phyloP scores from a whole-genome alignment of 2,113 vertebrate species.

The Paedocypris sp. region DNA sequence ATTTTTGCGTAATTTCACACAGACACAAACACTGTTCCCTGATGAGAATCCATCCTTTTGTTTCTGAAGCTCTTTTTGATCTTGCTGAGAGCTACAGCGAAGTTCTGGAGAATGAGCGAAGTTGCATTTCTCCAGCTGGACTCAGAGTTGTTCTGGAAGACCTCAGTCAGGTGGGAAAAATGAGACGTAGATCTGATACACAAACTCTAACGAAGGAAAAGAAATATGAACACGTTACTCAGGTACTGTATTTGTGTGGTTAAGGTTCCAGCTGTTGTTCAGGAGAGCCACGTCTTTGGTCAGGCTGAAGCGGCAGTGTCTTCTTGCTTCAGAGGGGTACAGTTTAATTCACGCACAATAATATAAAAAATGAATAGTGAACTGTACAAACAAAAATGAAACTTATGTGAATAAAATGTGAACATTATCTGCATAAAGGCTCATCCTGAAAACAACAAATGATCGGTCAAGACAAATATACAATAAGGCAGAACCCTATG shows the following conservation, averaged over 20 bases:
- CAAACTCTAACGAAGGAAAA: not conserved
- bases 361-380: too few relatives aligned
- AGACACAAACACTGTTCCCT: not conserved
- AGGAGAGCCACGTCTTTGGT: slow-evolving; percentile 54
- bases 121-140: slow-evolving; percentile 51
- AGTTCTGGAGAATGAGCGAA: not conserved
- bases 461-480: too few relatives aligned
- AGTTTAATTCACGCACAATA: not conserved
- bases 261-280: slow-evolving; percentile 66
- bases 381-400: too few relatives aligned
- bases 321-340: slow-evolving; percentile 71
- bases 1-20: not conserved
- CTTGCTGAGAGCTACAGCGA: slow-evolving; percentile 46
- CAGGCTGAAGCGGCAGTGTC: slow-evolving; percentile 55
- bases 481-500: too few relatives aligned
- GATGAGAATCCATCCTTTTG: not conserved
- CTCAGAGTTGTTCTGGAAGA: slow-evolving; percentile 65
- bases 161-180: slow-evolving; percentile 64
- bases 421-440: too few relatives aligned
- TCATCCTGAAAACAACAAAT: too few relatives aligned
- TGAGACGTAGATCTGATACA: not conserved
- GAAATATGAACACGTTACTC: not conserved
- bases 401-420: too few relatives aligned
- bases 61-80: slow-evolving; percentile 58
- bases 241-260: not conserved